Conservation (phyloP, 2,888 invertebrate species). For the Abscondita cerata region DNA sequence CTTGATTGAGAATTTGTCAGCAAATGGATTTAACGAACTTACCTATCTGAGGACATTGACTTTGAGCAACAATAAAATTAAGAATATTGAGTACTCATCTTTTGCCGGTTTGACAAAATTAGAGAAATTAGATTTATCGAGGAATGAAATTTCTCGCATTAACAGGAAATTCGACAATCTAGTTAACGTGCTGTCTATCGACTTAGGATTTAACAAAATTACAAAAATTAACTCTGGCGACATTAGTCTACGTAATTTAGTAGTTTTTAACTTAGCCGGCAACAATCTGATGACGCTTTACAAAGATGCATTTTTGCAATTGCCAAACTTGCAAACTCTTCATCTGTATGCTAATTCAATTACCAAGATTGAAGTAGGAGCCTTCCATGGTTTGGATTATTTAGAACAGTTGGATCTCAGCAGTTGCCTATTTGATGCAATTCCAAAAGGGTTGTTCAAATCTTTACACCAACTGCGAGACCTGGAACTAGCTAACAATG, state of each 20-base stretch:
- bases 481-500: slow-evolving; percentile 50
- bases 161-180: slow-evolving; percentile 38
- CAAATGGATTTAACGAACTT: slow-evolving; percentile 52
- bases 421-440: slow-evolving; percentile 45
- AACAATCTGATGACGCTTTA: slow-evolving; percentile 46
- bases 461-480: slow-evolving; percentile 45
- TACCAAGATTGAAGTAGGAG: slow-evolving; percentile 38
- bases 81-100: slow-evolving; percentile 45
- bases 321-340: slow-evolving; percentile 44
- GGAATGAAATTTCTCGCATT: slow-evolving; percentile 46
- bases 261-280: slow-evolving; percentile 45
- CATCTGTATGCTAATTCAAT: slow-evolving; percentile 50
- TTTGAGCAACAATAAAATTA: slow-evolving; percentile 49
- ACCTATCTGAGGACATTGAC: slow-evolving; percentile 46
- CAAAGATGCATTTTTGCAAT: slow-evolving; percentile 38
- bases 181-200: slow-evolving; percentile 42
- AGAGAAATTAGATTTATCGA: slow-evolving; percentile 47
- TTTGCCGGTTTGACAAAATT: slow-evolving; percentile 50
- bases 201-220: slow-evolving; percentile 49
- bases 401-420: slow-evolving; percentile 51
- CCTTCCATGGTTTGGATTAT: slow-evolving; percentile 47
- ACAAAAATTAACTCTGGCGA: slow-evolving; percentile 43
- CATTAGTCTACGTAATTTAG: slow-evolving; percentile 47
- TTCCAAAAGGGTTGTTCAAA: slow-evolving; percentile 45
- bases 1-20: slow-evolving; percentile 46